A percentile compares a stretch with the other conserved stretches of the same genome.
Evolutionary conservation across 2,888 invertebrate genomes (phyloP).

Genomic region (Epistrophe eligans): DNA sequence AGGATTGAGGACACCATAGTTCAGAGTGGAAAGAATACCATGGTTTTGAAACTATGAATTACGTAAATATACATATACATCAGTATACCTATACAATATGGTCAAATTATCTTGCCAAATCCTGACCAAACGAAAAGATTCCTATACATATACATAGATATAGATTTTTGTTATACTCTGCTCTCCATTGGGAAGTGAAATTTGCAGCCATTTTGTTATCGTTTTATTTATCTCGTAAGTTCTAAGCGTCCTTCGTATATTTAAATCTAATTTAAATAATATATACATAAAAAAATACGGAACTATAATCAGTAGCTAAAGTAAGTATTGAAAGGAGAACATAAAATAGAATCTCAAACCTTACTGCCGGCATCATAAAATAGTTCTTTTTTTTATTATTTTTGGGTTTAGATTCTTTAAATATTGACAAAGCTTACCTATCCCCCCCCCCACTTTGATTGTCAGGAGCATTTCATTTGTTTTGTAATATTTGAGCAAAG

Average conservation of each 20-base stretch:
- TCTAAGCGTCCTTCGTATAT: background rate
- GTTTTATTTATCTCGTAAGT: conserved; percentile 16
- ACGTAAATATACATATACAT: conserved; percentile 13
- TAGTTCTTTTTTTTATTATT: background rate
- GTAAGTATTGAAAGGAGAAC: conserved; percentile 31
- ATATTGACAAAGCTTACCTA: conserved; percentile 53
- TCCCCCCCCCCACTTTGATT: conserved; percentile 41
- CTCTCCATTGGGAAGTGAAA: background rate
- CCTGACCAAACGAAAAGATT: conserved; percentile 33
- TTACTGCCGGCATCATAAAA: conserved; percentile 5
- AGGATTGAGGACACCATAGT: conserved; percentile 33
- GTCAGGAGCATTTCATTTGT: conserved; percentile 21
- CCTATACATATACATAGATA: background rate
- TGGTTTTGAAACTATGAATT: background rate
- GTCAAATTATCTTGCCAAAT: conserved; percentile 56
- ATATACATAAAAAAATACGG: conserved; percentile 22
- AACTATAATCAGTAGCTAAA: conserved; percentile 50
- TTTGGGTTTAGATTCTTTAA: conserved; percentile 37
- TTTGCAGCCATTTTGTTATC: conserved; percentile 32
- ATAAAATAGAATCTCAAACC: background rate
- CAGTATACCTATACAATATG: conserved; percentile 35
- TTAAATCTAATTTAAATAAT: conserved; percentile 36
- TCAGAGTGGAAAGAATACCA: conserved; percentile 19
- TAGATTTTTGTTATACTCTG: background rate
- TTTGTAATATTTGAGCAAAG: conserved; percentile 48